These are phyloP conservation scores for Pyxicephalus adspersus DNA, from an alignment of 2,113 vertebrate species.

Conservation along the genomic window DNA sequence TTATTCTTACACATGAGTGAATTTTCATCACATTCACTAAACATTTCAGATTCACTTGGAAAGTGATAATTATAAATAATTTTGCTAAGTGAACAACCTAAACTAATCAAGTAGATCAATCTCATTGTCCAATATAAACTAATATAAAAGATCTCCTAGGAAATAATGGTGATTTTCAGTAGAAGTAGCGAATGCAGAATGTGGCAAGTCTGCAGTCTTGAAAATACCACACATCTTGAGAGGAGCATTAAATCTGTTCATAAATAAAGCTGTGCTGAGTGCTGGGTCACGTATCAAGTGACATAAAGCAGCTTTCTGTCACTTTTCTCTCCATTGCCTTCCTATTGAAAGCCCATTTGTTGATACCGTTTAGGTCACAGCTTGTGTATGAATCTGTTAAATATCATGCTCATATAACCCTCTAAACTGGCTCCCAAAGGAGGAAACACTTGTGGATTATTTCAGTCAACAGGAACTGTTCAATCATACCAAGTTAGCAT, in stretches of 20 bases:
- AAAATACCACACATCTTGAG: constrained; percentile 28
- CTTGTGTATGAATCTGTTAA: constrained; percentile 59
- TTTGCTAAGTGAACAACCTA: too few species aligned
- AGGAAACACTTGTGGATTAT: constrained; percentile 61
- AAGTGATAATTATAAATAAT: too few species aligned
- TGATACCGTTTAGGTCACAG: constrained; percentile 52
- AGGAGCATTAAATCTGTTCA: constrained; percentile 45
- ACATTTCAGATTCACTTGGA: too few species aligned
- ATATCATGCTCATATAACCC: constrained; percentile 50
- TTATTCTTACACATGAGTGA: too few species aligned
- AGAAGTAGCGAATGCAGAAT: background rate
- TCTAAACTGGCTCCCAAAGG: constrained; percentile 58
- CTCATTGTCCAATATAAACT: too few species aligned
- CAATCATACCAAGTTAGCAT: constrained; percentile 60
- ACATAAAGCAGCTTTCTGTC: constrained; percentile 57
- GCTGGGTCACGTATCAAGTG: constrained; percentile 54
- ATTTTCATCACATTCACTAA: too few species aligned
- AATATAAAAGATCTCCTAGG: too few species aligned
- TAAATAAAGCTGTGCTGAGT: constrained; percentile 56
- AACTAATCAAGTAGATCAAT: too few species aligned
- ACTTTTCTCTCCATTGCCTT: constrained; percentile 46
- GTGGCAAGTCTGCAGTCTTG: constrained; percentile 30
- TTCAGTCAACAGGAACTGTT: constrained; percentile 66
- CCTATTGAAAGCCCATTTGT: constrained; percentile 51
- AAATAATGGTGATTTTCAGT: constrained; percentile 5